A percentile compares a stretch with the other conserved stretches of the same genome.
Conservation (phyloP, 2,113 vertebrate genomes). For the Crotalus tigris region DNA sequence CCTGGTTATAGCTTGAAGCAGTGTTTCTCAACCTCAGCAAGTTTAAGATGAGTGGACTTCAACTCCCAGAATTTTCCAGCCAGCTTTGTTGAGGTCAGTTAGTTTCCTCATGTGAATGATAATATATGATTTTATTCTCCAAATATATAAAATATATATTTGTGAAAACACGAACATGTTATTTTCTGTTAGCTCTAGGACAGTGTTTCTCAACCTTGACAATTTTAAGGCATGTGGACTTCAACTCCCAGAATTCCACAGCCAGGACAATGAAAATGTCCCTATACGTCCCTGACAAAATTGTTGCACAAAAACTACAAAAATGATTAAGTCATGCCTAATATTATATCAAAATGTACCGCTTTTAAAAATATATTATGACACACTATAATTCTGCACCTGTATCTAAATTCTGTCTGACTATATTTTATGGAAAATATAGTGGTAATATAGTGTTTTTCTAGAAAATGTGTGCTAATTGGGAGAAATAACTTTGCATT, state of each 20-base stretch:
- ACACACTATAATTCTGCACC: background rate
- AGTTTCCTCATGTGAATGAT: background rate
- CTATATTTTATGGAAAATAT: background rate
- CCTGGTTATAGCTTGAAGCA: background rate
- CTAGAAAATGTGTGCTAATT: background rate
- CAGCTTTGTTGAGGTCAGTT: no score
- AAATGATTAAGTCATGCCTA: background rate
- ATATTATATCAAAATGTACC: background rate
- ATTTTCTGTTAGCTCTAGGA: background rate
- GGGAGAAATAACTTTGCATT: background rate
- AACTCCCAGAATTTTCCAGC: background rate
- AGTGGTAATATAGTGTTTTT: background rate
- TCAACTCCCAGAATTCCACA: no score
- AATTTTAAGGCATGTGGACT: no score
- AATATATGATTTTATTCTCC: no score
- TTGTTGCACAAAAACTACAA: background rate
- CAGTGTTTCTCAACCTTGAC: no score
- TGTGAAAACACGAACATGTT: background rate
- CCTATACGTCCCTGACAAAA: background rate
- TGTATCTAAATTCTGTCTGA: background rate
- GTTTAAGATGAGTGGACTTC: no score
- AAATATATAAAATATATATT: background rate
- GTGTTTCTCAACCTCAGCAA: no score
- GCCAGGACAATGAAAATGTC: background rate
- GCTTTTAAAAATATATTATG: background rate